These are phyloP conservation scores for Chrysodeixis includens DNA, from an alignment of 2,888 invertebrate genomes.

Conservation along the genomic window DNA sequence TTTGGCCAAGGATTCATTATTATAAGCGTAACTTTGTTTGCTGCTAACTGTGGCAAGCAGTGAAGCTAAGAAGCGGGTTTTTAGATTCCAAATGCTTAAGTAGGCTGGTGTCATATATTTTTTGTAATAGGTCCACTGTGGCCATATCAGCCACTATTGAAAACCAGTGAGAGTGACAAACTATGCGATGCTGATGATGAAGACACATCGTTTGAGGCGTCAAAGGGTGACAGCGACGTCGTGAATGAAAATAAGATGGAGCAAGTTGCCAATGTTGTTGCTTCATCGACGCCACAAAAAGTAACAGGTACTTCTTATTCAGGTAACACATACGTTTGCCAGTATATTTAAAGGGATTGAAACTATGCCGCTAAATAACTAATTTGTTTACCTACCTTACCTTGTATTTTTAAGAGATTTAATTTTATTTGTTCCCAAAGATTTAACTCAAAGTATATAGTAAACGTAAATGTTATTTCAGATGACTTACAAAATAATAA, in stretches of 20 bases:
- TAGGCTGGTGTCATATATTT: neutral
- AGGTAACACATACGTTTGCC: conserved; percentile 49
- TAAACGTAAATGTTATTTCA: conserved; percentile 42
- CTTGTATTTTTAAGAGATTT: too few relatives aligned
- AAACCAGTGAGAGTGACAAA: conserved; percentile 61
- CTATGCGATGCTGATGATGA: conserved; percentile 59
- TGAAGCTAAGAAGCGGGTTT: neutral
- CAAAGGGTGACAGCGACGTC: conserved; percentile 63
- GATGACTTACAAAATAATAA: conserved; percentile 58
- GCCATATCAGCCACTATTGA: conserved; percentile 68
- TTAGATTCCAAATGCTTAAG: neutral
- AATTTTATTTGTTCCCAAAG: too few relatives aligned
- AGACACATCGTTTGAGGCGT: conserved; percentile 60
- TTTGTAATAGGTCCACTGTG: conserved; percentile 70
- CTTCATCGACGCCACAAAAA: conserved; percentile 83
- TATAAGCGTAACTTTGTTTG: too few relatives aligned
- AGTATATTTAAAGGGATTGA: conserved; percentile 32
- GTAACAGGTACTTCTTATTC: conserved; percentile 57
- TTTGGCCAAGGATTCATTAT: neutral
- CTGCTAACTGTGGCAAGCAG: too few relatives aligned
- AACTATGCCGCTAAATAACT: conserved; percentile 18
- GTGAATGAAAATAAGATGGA: conserved; percentile 67
- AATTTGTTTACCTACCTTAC: conserved; percentile 1
- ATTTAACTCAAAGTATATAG: neutral
- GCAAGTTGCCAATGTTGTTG: conserved; percentile 64